Evolutionary conservation across 2,797 vertebrate genomes (phyloP), one percentile per base, ranked within the genome.

Genomic region (Macropus fuliginosus): DNA sequence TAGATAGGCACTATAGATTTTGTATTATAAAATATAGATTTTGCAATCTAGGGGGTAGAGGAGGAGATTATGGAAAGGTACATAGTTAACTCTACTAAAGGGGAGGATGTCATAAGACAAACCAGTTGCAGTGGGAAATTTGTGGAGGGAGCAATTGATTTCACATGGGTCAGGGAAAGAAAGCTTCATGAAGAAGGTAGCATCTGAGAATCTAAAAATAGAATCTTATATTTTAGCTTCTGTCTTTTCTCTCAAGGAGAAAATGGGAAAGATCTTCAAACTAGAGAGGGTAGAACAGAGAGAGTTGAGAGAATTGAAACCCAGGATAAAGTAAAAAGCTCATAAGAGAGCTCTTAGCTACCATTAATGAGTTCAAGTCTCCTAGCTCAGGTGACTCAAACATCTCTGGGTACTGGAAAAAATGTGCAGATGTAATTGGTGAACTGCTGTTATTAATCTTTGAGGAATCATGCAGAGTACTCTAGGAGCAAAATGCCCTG

Each of bases 121-220:
- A 24, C n/a, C 18, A 81, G 66, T 81, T 46, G 74, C 74, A 50
- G 10, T 87, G 40, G 9, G 74, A 87, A 87, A 87, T 87, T 87
- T 87, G 74, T 87, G 21, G 40, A 27, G 31, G 21, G 24, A 87
- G 24, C 74, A 24, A 28, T 87, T 27, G 40, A 24, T 87, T 87
- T 87, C 74, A 87, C 40, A 28, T 81, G 18, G 74, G 74, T 87
- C 40, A 87, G 40, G 74, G 40, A 87, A 27, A 87, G 40, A 87
- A 87, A 87, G 40, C 24, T 50, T 46, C 40, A 87, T 87, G 74
- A 87, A 87, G 21, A 40, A 87, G 40, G 74, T 87, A 87, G 24
- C 40, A 87, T 87, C 74, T 46, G 74, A 87, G 74, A 87, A 87
- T 87, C 40, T 87, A 87, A 87, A 87, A 87, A 87, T 87, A 87